A percentile compares a stretch with the other conserved stretches of the same genome.
Conservation (phyloP, 2,888 invertebrate species). For the Ecliptopera silaceata region DNA sequence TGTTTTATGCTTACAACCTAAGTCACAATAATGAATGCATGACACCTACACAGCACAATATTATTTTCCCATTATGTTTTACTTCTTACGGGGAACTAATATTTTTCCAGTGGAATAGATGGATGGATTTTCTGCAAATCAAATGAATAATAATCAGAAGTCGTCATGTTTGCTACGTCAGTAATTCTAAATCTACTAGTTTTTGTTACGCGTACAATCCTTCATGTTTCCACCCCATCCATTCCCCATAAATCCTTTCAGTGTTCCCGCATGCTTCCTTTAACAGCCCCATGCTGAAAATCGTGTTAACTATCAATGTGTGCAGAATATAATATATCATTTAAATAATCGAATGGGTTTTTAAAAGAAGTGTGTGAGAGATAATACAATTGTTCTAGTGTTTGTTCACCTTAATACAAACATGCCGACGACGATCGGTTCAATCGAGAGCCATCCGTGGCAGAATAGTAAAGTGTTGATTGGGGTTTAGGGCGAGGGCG, state of each 20-base stretch:
- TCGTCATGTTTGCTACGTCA: conserved; percentile 5
- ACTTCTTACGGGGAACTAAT: not conserved
- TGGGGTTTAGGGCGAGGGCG: conserved; percentile 80
- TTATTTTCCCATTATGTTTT: conserved; percentile 3
- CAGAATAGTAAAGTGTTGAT: conserved; percentile 69
- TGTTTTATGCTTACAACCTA: not conserved
- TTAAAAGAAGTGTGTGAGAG: conserved; percentile 81
- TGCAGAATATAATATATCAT: conserved; percentile 81
- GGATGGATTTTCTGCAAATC: not conserved
- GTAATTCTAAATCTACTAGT: conserved; percentile 3
- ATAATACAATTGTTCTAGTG: conserved; percentile 43
- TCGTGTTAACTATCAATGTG: conserved; percentile 70
- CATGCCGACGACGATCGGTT: conserved; percentile 21
- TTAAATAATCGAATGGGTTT: conserved; percentile 72
- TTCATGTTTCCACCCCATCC: conserved; percentile 24
- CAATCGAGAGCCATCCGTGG: conserved; percentile 43
- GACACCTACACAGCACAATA: not conserved
- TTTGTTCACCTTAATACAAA: conserved; percentile 45
- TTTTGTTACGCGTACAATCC: conserved; percentile 12
- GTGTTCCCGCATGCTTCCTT: conserved; percentile 80
- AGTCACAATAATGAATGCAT: not conserved
- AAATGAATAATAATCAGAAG: conserved; percentile 6
- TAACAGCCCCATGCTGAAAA: conserved; percentile 71
- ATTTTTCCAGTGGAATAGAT: conserved; percentile 1
- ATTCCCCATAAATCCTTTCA: conserved; percentile 28